These are phyloP conservation scores for Nothura maculosa DNA, from an alignment of 2,797 vertebrate species.

Conservation along the genomic window DNA sequence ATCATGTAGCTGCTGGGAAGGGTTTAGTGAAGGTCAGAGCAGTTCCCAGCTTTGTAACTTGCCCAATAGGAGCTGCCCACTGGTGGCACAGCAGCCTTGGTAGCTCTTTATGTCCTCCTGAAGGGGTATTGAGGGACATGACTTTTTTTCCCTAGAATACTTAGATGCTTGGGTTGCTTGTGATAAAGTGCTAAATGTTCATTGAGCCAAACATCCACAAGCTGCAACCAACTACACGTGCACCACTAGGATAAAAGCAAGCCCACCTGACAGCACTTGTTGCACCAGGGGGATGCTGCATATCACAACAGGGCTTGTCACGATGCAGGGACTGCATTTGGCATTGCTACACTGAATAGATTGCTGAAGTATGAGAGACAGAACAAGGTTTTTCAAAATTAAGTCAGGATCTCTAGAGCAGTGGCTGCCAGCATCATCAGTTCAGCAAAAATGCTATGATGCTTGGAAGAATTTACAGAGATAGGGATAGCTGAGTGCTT, in stretches of 20 bases:
- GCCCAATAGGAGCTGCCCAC: neutral
- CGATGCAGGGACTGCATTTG: neutral
- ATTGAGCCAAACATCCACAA: neutral
- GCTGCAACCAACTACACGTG: neutral
- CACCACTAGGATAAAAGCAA: neutral
- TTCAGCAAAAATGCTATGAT: neutral
- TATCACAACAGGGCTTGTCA: neutral
- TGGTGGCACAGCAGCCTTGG: neutral
- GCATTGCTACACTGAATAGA: fast-evolving
- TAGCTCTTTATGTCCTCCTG: neutral
- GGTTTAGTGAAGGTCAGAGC: neutral
- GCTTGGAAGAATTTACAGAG: neutral
- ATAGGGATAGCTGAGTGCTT: neutral
- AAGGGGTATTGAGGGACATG: neutral
- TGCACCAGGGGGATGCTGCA: neutral
- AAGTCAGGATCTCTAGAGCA: neutral
- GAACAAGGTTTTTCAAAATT: neutral
- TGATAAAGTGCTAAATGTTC: neutral
- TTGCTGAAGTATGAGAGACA: neutral
- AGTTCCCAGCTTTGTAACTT: neutral
- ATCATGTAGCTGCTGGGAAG: neutral
- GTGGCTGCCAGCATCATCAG: neutral
- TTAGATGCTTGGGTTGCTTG: neutral
- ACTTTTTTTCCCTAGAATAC: neutral
- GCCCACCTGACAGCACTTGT: neutral